Base-by-base conservation (phyloP, 2,113 vertebrate genomes). In the Mandrillus leucophaeus region DNA sequence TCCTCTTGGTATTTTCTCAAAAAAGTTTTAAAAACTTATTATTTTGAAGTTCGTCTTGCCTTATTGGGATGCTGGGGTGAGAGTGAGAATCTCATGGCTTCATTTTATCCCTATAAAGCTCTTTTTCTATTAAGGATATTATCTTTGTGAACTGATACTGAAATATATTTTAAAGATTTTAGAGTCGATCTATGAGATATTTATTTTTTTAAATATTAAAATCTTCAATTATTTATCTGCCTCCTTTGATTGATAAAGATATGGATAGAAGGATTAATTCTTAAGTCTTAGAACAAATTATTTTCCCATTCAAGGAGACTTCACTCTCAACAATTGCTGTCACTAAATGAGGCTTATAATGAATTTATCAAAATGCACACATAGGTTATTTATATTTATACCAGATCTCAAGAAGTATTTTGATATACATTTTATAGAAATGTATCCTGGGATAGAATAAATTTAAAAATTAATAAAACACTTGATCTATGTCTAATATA, bases 381-480 rank as follows among this genome's bases (percentile, higher is more conserved):
- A 6, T 16, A 93, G 7, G 32, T 64, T 86, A 25, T 93, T 88
- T 59, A 45, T 90, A 87, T 95, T 94, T 87, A 70, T 55, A 68
- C 5, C 35, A 64, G 17, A 87, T 88, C 32, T 16, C 13, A 83
- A 82, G n/a, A 55, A 87, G 43, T 88, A 80, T 83, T 94, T 87
- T 90, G n/a, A 23, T 94, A 61, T 73, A 83, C 2, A 61, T 92
- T 95, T 73, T 82, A 87, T 11, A 83, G 59, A 66, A 94, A 78
- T 52, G 5, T 79, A 73, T 85, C 70, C 4, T 66, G 23, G 75
- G 30, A 79, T 55, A 73, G 57, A 88, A 93, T 48, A 88, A 87
- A 88, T 32, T 75, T 61, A 12, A 68, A 59, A 87, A 79, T 78
- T 82, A 94, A 92, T 7, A 76, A 93, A 68, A 88, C 8, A 81